phyloP scores from a whole-genome alignment of 2,113 vertebrate species.

The Dendropsophus ebraccatus region DNA sequence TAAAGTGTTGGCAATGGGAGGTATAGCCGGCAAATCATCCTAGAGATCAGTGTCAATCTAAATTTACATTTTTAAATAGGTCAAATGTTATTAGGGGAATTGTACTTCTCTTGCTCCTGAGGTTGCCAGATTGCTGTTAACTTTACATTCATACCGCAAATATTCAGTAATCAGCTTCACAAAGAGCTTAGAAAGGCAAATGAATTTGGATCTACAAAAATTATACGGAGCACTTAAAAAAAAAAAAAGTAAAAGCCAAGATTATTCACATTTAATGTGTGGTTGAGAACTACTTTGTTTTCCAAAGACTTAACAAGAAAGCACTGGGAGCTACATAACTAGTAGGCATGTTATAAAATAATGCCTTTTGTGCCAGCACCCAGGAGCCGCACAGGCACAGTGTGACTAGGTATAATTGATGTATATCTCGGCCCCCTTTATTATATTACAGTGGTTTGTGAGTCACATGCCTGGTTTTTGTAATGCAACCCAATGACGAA shows the following conservation, averaged over 20 bases:
- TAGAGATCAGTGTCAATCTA: conserved; percentile 4
- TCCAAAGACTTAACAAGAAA: conserved; percentile 48
- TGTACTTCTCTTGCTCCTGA: background rate
- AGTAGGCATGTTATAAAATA: conserved; percentile 51
- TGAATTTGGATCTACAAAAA: conserved; percentile 30
- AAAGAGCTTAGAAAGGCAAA: conserved; percentile 27
- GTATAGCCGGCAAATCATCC: background rate
- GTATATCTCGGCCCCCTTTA: conserved; percentile 25
- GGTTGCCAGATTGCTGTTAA: conserved; percentile 17
- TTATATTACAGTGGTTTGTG: conserved; percentile 47
- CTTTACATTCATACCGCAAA: background rate
- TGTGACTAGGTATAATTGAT: conserved; percentile 44
- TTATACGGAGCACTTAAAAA: conserved; percentile 29
- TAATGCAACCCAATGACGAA: conserved; percentile 40
- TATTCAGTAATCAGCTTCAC: conserved; percentile 29
- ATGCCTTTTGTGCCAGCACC: conserved; percentile 43
- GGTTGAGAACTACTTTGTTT: conserved; percentile 48
- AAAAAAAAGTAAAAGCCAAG: conserved; percentile 31
- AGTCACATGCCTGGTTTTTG: conserved; percentile 29
- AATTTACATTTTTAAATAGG: conserved; percentile 19
- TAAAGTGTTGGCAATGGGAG: background rate
- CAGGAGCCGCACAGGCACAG: conserved; percentile 16
- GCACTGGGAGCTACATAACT: conserved; percentile 42
- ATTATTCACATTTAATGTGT: conserved; percentile 41
- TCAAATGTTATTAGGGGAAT: conserved; percentile 34